A percentile compares a stretch with the other conserved stretches of the same genome.
phyloP scores from a whole-genome alignment of 2,113 vertebrate genomes.

The Circaetus gallicus region DNA sequence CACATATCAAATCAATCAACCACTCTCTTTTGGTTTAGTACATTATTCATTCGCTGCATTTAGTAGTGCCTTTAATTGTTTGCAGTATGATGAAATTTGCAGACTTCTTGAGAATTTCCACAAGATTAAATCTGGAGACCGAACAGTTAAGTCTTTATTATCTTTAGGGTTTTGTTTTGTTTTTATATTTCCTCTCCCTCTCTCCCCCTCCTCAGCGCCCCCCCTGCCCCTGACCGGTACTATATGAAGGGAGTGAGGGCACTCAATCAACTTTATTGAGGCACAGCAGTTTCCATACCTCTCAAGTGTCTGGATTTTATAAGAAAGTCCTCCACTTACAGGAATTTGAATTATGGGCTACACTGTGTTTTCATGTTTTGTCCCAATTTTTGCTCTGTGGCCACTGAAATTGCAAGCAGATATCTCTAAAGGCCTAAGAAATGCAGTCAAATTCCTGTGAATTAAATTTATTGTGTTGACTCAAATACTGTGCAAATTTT shows the following conservation, averaged over 20 bases:
- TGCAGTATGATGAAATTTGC: not conserved
- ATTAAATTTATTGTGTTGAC: not conserved
- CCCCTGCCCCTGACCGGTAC: too few relatives aligned
- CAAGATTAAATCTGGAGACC: not conserved
- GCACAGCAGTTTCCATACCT: conserved; percentile 1
- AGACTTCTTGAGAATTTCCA: not conserved
- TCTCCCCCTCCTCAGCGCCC: not conserved
- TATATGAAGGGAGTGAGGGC: not conserved
- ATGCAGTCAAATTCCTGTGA: not conserved
- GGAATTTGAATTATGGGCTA: conserved; percentile 12
- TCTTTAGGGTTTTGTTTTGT: not conserved
- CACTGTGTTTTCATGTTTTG: not conserved
- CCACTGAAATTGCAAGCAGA: not conserved
- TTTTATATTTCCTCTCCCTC: not conserved
- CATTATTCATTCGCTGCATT: not conserved
- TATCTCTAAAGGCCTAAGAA: not conserved
- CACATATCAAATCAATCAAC: conserved; percentile 5
- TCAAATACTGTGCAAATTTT: not conserved
- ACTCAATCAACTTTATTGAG: conserved; percentile 46
- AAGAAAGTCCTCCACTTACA: conserved; percentile 12
- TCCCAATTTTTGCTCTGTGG: not conserved
- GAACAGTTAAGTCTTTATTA: not conserved
- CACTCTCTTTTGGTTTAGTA: not conserved
- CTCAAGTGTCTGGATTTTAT: conserved; percentile 19
- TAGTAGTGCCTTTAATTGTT: not conserved